Evolutionary conservation across 2,888 invertebrate species (phyloP), one percentile per base, ranked within the genome.

Genomic region (Ctenicera cuprea): DNA sequence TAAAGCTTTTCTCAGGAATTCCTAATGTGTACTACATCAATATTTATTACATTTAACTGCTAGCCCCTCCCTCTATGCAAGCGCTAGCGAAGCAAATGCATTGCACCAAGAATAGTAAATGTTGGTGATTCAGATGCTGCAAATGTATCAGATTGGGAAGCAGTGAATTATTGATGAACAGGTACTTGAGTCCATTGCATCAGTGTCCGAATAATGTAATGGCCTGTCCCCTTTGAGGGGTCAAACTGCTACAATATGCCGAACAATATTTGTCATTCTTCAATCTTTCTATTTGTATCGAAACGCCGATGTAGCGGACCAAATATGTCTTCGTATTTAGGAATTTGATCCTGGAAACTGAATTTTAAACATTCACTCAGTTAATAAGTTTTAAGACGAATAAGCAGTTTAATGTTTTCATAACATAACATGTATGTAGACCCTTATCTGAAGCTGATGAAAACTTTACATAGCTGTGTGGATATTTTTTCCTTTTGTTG

Each of bases 111-210:
- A 61, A 66, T 70, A 59, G 64, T 65, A 74, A 74, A 66, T 52
- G 72, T 54, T 63, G 76, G 81, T 83, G 83, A 83, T 81, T 83
- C 85, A 85, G 83, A 83, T 83, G 83, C 83, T 81, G 81, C 80
- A 83, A 84, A 83, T 83, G 83, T 83, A 85, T 83, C 85, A 83
- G 84, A 86, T 83, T 84, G 84, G 81, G 73, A 73, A 69, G 68
- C 64, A 81, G 85, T 86, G 84, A 83, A 86, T 85, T 86, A 86
- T 85, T 85, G 84, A 85, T 86, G 86, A 85, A 84, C 85, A 85
- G 85, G 86, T 85, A 86, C 85, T 86, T 84, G 82, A 82, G 82
- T 79, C 81, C 82, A 82, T 80, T 80, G 82, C 82, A 81, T 77
- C 79, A 78, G 77, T 80, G 79, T 77, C 78, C 76, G 72, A 76